Base-by-base conservation (phyloP, 1,140 invertebrate genomes). In the Campoletis sonorensis region DNA sequence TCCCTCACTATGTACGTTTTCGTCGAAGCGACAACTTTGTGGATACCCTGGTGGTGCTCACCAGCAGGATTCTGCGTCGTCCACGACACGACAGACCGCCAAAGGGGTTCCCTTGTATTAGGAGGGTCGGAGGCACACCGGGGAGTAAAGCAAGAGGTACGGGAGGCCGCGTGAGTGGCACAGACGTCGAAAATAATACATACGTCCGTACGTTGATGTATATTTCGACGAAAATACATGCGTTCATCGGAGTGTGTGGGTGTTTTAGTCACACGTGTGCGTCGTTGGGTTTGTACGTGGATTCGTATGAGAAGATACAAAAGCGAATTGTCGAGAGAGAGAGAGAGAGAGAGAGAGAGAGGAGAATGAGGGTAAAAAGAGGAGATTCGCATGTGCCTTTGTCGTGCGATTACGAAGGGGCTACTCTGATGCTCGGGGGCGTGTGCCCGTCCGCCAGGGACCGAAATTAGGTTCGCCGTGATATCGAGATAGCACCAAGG, bases 341-440 rank as follows among this genome's bases (percentile, higher is more conserved):
- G 30, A n/a, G 26, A 51, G 10, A 5, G 40, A 70, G n/a, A 45
- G 26, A 21, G 67, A 2, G 30, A n/a, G 26, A 51, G 10, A 5
- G 40, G n/a, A 45, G 26, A 13, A 33, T 37, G 37, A n/a, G 49
- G 27, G n/a, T 45, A 45, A 58, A 83, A 64, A 61, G 26, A 82
- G 82, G 81, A 82, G 79, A 81, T 79, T 79, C 72, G 77, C 71
- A 40, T 82, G 80, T 77, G 75, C 75, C 75, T 77, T 77, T 77
- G 75, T 77, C 75, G 54, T 77, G 75, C 30, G 75, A 77, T 77
- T 77, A 77, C 75, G 51, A 64, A 64, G 75, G 72, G 72, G 75
- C 51, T 77, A 77, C 75, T 77, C 51, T 18, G 75, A 18, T 40
- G 75, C 75, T 77, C 75, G 75, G 21, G 75, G 61, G 61, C 61